Base-by-base conservation (phyloP, 2,113 vertebrate species). In the Acinonyx jubatus region DNA sequence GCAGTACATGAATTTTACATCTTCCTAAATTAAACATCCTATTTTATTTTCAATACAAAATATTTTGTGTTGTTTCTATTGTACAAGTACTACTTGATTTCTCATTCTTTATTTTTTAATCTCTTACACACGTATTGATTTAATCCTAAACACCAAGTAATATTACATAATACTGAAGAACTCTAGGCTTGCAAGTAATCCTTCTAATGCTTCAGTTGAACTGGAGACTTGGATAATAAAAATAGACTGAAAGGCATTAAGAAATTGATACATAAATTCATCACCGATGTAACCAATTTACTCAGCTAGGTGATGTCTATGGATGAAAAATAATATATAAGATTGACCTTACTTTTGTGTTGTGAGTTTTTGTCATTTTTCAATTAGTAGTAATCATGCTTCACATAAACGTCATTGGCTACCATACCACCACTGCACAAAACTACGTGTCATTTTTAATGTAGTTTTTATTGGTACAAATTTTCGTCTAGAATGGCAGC, bases 141-240 rank as follows among this genome's bases (percentile, higher is more conserved):
- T 83, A 85, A 95, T 50, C 65, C 81, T 82, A 84, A 85, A 45
- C 6, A 33, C 7, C 14, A 48, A 27, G 6, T 1, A 1, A 91
- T 31, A 5, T 13, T 41, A 33, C 12, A 86, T 45, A 78, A 80
- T 55, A 91, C 19, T 31, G 3, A 11, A 45, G 52, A 71, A 81
- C 82, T 84, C 83, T 73, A 23, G 52, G 65, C 61, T 95, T 82
- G 14, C n/a, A 87, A 81, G 57, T 89, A 97, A 93, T 79, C 57
- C 52, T 71, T 88, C 63, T 36, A 85, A 0, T 94, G 84, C 88
- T 21, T 92, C 48, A 11, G 41, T 14, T 83, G 73, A 89, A 81
- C 19, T 5, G 11, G 13, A 74, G 31, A 36, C 33, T 66, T 95
- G 91, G 82, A 55, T 95, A 96, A 95, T 21, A 97, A 92, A 81